Base-by-base conservation (phyloP, 2,888 invertebrate genomes). In the Coenonympha arcania region DNA sequence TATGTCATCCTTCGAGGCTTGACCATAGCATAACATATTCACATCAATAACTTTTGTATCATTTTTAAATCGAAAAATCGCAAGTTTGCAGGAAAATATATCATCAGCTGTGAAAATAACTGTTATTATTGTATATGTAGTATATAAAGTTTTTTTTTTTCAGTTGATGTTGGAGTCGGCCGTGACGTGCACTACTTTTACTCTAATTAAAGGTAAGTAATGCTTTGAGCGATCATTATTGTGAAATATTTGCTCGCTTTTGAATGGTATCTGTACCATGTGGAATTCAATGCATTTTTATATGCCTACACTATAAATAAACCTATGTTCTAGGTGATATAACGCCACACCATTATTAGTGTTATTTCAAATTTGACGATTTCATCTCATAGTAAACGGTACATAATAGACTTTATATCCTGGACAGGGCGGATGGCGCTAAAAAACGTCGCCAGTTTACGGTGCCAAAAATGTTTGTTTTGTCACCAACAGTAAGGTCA, bases 121-220 rank as follows among this genome's bases (percentile, higher is more conserved):
- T 31, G 15, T 41, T n/a, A 33, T 54, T 46, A 28, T 22, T 31
- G 16, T 1, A 19, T n/a, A n/a, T n/a, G n/a, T n/a, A n/a, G n/a
- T 40, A 34, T 33, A 13, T 36, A 26, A 1, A 16, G 6, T 33
- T 33, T 55, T 60, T 60, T 58, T 60, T 47, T 81, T 79, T 51
- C 76, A 80, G 79, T 80, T 82, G 70, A 81, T 81, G 79, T 75
- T 76, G 63, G 76, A 74, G 59, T 64, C 71, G 59, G 64, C 68
- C 53, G 71, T 67, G 59, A 64, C 73, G 52, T 59, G 57, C 60
- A 62, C 65, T 66, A 74, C 79, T 78, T 80, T 80, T 79, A 78
- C 81, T 59, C 58, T 64, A 52, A 65, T 67, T 57, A 58, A 67
- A 74, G 79, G 79, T 79, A 71, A 57, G 58, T 63, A 48, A 43